phyloP scores from a whole-genome alignment of 2,888 invertebrate genomes.

The Furcula furcula region DNA sequence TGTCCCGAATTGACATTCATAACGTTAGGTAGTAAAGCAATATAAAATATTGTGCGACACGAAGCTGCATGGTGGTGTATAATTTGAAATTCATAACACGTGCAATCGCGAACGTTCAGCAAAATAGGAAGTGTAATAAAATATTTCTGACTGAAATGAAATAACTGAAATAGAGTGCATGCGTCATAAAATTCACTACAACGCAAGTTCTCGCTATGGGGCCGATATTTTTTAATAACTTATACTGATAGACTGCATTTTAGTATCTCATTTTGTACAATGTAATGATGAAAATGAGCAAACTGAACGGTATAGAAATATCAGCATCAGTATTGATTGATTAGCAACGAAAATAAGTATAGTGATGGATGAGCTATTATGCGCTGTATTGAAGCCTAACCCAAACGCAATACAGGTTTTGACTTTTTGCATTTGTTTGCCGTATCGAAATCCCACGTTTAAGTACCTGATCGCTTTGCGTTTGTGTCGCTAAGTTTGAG shows the following conservation, averaged over 20 bases:
- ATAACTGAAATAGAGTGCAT: constrained; percentile 65
- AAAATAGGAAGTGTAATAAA: constrained; percentile 67
- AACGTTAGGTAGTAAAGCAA: constrained; percentile 38
- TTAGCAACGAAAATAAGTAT: too few relatives aligned
- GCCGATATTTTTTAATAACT: constrained; percentile 31
- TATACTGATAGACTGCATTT: constrained; percentile 17
- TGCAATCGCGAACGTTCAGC: constrained; percentile 63
- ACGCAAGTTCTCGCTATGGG: constrained; percentile 25
- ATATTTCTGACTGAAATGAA: constrained; percentile 64
- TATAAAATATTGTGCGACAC: constrained; percentile 45
- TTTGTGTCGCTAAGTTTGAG: too few relatives aligned
- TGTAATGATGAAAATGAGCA: too few relatives aligned
- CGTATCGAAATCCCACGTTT: too few relatives aligned
- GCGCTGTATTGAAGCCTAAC: too few relatives aligned
- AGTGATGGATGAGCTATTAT: too few relatives aligned
- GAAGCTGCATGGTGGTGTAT: constrained; percentile 41
- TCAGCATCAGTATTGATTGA: too few relatives aligned
- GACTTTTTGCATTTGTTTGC: too few relatives aligned
- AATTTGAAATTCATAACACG: constrained; percentile 70
- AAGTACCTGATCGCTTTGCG: too few relatives aligned
- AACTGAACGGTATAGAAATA: too few relatives aligned
- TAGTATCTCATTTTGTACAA: too few relatives aligned
- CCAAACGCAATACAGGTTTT: too few relatives aligned
- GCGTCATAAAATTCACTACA: constrained; percentile 49
- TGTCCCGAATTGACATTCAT: constrained; percentile 36